A percentile compares a stretch with the other conserved stretches of the same genome.
Conservation (phyloP, 2,113 vertebrate genomes). For the Triplophysa tibetana region DNA sequence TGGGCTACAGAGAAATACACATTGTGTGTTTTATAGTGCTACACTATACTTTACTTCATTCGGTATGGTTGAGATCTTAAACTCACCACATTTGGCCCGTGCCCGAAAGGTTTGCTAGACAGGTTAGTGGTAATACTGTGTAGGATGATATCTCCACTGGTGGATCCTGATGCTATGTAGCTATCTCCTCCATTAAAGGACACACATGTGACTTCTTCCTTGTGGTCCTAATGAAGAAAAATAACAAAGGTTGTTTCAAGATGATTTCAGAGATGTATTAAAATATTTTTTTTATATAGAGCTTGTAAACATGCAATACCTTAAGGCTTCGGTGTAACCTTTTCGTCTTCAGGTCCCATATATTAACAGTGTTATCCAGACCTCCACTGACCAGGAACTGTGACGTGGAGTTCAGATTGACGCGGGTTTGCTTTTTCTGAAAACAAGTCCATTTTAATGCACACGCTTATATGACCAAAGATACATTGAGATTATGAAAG, state of each 20-base stretch:
- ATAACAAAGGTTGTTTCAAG: background rate
- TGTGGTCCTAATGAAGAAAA: constrained; percentile 82
- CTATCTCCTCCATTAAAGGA: constrained; percentile 90
- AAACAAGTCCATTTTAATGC: constrained; percentile 27
- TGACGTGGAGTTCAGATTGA: constrained; percentile 85
- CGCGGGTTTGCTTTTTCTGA: constrained; percentile 90
- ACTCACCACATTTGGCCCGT: constrained; percentile 84
- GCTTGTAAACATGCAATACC: constrained; percentile 67
- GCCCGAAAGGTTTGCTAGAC: constrained; percentile 88
- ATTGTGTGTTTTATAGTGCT: background rate
- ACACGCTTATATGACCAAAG: background rate
- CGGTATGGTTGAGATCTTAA: background rate
- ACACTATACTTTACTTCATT: background rate
- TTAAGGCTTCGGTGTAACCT: constrained; percentile 85
- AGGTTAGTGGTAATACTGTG: constrained; percentile 92
- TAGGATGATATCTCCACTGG: constrained; percentile 91
- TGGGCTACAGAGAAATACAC: constrained; percentile 75
- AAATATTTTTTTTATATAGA: background rate
- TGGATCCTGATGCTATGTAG: constrained; percentile 89
- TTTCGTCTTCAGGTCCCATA: constrained; percentile 96
- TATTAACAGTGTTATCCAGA: constrained; percentile 86
- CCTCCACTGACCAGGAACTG: constrained; percentile 89
- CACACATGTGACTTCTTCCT: constrained; percentile 87
- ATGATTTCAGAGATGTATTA: background rate
- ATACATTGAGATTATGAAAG: background rate